Evolutionary conservation across 2,797 vertebrate genomes (phyloP), one percentile per base, ranked within the genome.

Genomic region (Gymnothorax reevesii): DNA sequence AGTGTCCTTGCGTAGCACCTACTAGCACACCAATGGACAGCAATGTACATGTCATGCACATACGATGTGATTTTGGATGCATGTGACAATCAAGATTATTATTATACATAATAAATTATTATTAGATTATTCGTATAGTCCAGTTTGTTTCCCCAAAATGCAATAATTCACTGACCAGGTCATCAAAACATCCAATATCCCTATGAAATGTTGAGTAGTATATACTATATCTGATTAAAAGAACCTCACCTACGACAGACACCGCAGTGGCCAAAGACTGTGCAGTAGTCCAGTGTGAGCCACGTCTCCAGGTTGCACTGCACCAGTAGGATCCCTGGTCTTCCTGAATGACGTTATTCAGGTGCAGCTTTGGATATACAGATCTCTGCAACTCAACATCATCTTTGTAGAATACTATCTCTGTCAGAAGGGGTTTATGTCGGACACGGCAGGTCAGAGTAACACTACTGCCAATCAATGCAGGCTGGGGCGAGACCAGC

Each of bases 311-410:
- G 12, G 93, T 93, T 0, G 92, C 94, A 33, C 92, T 92, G 80
- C 95, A 96, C 20, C 91, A 92, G 88, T 96, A 96, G 13, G 57
- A 57, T 1, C 94, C 96, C 7, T 13, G 4, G 66, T 95, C 90
- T 10, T 85, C 9, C 0, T 91, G 59, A 3, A n/a, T 90, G 84
- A 94, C 5, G 25, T 85, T 71, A 85, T 10, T 59, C 77, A 96
- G 82, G 57, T 57, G 0, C 42, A 95, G 85, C 17, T 57, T 79
- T 5, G 0, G 9, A 8, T 73, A 86, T 0, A 1, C 73, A 86
- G 89, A 90, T 64, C 66, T 92, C 87, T 84, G 86, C 13, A 95
- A 82, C 89, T 93, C 91, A 52, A 88, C 0, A 0, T 87, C 90
- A 25, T 94, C 89, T 89, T 88, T 95, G 91, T 95, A 96, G 82